phyloP scores from a whole-genome alignment of 2,888 invertebrate species.

The Creontiades dilutus region DNA sequence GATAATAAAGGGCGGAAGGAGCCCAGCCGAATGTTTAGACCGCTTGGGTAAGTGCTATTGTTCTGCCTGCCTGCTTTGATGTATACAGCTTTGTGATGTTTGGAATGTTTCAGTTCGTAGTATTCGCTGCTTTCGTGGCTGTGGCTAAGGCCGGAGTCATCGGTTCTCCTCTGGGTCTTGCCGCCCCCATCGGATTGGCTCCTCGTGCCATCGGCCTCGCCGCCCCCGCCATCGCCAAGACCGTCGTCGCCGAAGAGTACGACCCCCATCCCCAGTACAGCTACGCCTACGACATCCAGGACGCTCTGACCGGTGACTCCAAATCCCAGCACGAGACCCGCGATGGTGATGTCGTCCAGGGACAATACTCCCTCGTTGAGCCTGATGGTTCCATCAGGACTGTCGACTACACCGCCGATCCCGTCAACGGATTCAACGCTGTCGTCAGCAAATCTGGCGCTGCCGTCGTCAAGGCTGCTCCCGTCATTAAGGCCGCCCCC shows the following conservation, averaged over 20 bases:
- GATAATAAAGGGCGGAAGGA: no score
- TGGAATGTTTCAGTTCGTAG: constrained; percentile 71
- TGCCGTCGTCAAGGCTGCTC: constrained; percentile 52
- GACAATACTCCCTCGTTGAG: constrained; percentile 56
- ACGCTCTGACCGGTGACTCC: constrained; percentile 69
- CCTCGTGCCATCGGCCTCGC: constrained; percentile 56
- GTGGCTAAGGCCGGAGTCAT: constrained; percentile 64
- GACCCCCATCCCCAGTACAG: constrained; percentile 57
- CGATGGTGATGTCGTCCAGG: constrained; percentile 59
- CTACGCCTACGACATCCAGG: constrained; percentile 72
- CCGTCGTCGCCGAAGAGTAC: constrained; percentile 61
- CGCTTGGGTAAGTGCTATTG: no score
- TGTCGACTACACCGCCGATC: constrained; percentile 66
- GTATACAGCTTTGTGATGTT: no score
- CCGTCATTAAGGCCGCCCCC: constrained; percentile 13
- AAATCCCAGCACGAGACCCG: constrained; percentile 57
- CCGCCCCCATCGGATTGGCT: constrained; percentile 38
- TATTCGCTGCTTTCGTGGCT: constrained; percentile 72
- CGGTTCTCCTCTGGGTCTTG: constrained; percentile 52
- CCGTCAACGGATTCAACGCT: constrained; percentile 68
- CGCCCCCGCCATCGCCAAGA: constrained; percentile 65
- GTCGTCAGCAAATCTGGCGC: constrained; percentile 64
- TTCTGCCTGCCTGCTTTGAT: no score
- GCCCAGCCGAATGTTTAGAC: no score
- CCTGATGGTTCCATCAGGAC: constrained; percentile 66